Evolutionary conservation across 2,888 invertebrate genomes (phyloP).

Genomic region (Ophion ellenae): DNA sequence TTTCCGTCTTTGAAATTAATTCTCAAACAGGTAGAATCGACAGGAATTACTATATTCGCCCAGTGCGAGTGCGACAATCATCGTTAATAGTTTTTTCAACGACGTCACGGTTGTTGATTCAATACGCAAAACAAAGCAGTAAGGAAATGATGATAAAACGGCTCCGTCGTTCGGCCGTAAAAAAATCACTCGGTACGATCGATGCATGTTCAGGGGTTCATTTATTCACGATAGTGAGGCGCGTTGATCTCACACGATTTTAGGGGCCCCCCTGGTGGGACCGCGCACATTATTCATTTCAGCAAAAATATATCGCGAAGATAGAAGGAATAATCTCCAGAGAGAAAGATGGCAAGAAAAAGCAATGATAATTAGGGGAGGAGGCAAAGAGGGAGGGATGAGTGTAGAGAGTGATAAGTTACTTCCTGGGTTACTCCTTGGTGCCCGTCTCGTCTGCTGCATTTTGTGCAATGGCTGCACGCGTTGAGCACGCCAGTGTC

Average conservation of each 20-base stretch:
- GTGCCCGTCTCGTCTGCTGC: constrained; percentile 56
- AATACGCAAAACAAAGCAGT: neutral
- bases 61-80: no score
- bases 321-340: neutral
- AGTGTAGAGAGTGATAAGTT: constrained; percentile 68
- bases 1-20: neutral
- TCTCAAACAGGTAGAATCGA: no score
- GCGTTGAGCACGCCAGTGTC: constrained; percentile 27
- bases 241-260: neutral
- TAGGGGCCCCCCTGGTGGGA: neutral
- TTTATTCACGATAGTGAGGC: neutral
- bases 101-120: neutral
- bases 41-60: no score
- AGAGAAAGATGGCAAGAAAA: constrained; percentile 10
- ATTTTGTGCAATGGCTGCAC: constrained; percentile 52
- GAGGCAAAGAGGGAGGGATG: constrained; percentile 66
- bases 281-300: neutral
- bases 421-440: constrained; percentile 69
- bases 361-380: constrained; percentile 32
- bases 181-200: no score
- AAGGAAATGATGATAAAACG: neutral
- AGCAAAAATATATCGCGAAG: neutral
- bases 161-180: no score
- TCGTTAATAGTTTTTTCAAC: neutral
- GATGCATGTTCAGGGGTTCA: neutral